Conservation (phyloP, 1,140 invertebrate genomes). For the Drosophila obscura region DNA sequence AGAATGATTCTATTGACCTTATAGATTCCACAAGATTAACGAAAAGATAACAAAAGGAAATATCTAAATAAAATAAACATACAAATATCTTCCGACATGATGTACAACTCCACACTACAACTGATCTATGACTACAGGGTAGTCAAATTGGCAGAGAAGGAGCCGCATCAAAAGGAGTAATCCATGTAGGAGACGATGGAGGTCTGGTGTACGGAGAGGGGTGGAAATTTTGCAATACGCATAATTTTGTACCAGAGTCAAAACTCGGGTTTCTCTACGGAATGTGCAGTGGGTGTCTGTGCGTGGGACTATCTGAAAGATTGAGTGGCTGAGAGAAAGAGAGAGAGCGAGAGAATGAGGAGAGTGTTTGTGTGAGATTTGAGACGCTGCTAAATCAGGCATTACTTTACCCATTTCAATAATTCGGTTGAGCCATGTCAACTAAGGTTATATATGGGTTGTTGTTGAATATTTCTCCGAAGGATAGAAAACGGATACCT, state of each 20-base stretch:
- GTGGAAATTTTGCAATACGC: slow-evolving; percentile 21
- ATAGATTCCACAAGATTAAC: no score
- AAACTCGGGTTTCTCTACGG: background rate
- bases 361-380: slow-evolving; percentile 2
- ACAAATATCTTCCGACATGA: no score
- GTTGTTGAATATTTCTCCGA: slow-evolving; percentile 26
- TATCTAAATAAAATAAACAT: no score
- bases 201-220: background rate
- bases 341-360: no score
- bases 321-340: no score
- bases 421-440: slow-evolving; percentile 49
- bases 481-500: background rate
- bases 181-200: background rate
- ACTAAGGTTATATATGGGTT: slow-evolving; percentile 5
- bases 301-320: background rate
- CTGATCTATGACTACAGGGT: no score
- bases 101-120: no score
- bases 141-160: no score
- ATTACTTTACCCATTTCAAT: slow-evolving; percentile 38
- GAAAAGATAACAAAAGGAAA: no score
- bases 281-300: background rate
- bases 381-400: slow-evolving; percentile 36
- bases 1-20: no score
- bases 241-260: slow-evolving; percentile 42
- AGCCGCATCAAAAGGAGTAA: no score